phyloP scores from a whole-genome alignment of 2,113 vertebrate genomes.

The Bathybates hornii region DNA sequence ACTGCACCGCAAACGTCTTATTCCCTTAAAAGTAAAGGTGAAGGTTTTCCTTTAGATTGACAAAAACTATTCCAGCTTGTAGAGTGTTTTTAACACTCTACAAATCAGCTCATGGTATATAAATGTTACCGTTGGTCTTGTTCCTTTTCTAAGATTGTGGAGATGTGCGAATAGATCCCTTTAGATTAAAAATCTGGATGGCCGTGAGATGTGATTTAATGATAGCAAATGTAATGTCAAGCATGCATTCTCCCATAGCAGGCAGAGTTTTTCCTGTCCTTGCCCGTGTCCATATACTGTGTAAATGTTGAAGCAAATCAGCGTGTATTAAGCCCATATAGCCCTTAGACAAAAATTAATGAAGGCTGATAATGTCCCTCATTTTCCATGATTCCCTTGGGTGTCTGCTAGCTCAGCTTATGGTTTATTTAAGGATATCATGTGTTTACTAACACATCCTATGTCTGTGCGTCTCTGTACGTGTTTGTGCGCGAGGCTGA shows the following conservation, averaged over 20 bases:
- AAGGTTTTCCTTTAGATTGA: not conserved
- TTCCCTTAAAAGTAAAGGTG: not conserved
- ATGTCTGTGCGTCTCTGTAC: not conserved
- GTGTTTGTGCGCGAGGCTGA: not conserved
- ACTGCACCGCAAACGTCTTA: not conserved
- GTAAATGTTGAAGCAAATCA: constrained; percentile 33
- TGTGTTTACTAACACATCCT: constrained; percentile 28
- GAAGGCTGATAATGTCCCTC: constrained; percentile 52
- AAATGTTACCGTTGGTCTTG: not conserved
- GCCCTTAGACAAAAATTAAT: constrained; percentile 55
- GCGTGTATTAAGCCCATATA: constrained; percentile 40
- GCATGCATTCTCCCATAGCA: constrained; percentile 31
- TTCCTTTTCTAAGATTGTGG: constrained; percentile 30
- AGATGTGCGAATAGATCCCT: constrained; percentile 30
- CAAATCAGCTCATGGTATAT: not conserved
- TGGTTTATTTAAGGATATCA: constrained; percentile 32
- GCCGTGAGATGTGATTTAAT: constrained; percentile 52
- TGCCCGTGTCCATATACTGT: constrained; percentile 17
- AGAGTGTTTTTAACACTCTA: not conserved
- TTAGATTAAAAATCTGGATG: constrained; percentile 29
- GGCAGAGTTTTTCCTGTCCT: constrained; percentile 4
- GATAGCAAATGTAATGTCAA: constrained; percentile 50
- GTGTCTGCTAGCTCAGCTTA: constrained; percentile 35
- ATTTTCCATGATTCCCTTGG: constrained; percentile 29
- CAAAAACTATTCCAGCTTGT: not conserved